Evolutionary conservation across 2,888 invertebrate genomes (phyloP), one percentile per base, ranked within the genome.

Genomic region (Cephus pygmeus): DNA sequence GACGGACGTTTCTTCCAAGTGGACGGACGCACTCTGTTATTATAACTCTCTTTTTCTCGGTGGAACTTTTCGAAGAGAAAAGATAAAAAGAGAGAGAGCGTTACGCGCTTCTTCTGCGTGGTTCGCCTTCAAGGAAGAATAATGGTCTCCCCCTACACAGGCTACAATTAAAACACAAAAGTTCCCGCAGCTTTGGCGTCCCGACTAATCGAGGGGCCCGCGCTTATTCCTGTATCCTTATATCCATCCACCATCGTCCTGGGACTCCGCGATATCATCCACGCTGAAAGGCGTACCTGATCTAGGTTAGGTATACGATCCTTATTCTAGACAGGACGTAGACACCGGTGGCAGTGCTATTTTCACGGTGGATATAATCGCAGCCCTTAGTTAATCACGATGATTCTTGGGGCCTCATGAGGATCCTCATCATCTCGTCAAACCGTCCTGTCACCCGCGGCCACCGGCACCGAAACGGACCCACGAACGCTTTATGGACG

Each of bases 361-460:
- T 56, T 56, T 56, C 56, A 56, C 56, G 56, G 23, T 23, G 56
- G 56, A 56, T 56, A 56, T 56, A 56, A 56, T 56, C 56, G 56
- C 56, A 56, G 56, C 56, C 56, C 56, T 56, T 23, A 84, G 86
- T 87, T 91, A 91, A 91, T 91, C 88, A 90, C 88, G 89, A 91
- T 91, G 90, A 90, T 90, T 90, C 86, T 56, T 23, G 23, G 56
- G 84, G 80, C 83, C 88, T 85, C 85, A 56, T 56, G 85, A 80
- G 86, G 86, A 83, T 86, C 90, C 87, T 90, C 90, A 91, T 91
- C 91, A 91, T 91, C 91, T 88, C 88, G 91, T 91, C 91, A 91
- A 88, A 86, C 85, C 88, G 56, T 56, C 56, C 56, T 56, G 90
- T 91, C 91, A 91, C 91, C 91, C 86, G 89, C 84, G 90, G 90